phyloP scores from a whole-genome alignment of 2,888 invertebrate genomes.

The Allophyes oxyacanthae region DNA sequence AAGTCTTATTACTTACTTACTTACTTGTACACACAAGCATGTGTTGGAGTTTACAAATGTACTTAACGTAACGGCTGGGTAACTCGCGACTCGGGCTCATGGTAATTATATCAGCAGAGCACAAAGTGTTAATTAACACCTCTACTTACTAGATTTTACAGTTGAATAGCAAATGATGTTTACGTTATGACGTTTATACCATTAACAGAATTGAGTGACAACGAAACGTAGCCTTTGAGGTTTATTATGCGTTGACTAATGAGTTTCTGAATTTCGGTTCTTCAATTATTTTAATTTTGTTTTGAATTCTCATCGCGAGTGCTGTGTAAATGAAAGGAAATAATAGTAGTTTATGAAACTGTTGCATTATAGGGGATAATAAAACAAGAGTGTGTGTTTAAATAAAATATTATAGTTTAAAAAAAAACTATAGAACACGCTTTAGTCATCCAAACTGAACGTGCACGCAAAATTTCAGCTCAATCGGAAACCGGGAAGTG shows the following conservation, averaged over 20 bases:
- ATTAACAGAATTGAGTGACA: constrained; percentile 22
- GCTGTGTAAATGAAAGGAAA: too few species aligned
- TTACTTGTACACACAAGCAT: constrained; percentile 11
- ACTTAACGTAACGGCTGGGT: constrained; percentile 47
- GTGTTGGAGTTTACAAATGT: constrained; percentile 45
- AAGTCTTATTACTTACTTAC: constrained; percentile 39
- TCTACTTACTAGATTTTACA: constrained; percentile 49
- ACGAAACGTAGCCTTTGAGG: constrained; percentile 2
- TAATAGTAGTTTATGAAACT: too few species aligned
- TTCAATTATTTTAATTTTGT: too few species aligned
- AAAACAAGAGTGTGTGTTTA: too few species aligned
- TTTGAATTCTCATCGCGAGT: too few species aligned
- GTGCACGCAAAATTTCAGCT: too few species aligned
- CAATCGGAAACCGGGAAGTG: too few species aligned
- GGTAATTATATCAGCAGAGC: constrained; percentile 53
- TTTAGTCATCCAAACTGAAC: too few species aligned
- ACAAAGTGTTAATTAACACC: constrained; percentile 53
- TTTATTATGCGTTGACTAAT: background rate
- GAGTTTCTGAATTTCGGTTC: too few species aligned
- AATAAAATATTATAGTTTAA: too few species aligned
- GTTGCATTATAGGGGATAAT: too few species aligned
- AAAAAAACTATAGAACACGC: too few species aligned
- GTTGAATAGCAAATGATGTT: constrained; percentile 52
- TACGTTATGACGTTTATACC: constrained; percentile 28
- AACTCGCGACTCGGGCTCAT: constrained; percentile 37